Percentiles rank a stretch among this genome's conserved stretches.
Conservation (phyloP, 35 echinoderm and acorn worm species). For the Amphiura filiformis region DNA sequence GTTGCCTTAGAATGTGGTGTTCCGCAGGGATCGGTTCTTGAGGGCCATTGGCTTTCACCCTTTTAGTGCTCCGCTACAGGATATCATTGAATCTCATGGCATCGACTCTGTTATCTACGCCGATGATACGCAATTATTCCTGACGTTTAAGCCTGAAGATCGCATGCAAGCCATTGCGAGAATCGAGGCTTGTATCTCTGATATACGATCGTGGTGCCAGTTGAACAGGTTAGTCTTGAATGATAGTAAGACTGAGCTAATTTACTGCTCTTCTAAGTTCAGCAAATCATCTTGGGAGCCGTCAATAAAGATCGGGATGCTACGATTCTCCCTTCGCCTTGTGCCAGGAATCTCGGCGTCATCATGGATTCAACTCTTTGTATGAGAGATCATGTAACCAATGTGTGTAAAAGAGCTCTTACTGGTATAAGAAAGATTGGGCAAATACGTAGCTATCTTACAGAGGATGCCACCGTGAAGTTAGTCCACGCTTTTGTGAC, state of each 20-base stretch:
- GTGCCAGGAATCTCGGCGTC: background rate
- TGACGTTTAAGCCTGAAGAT: too few species aligned
- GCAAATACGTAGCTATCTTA: background rate
- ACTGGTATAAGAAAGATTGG: background rate
- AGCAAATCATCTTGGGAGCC: background rate
- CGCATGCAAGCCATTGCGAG: too few species aligned
- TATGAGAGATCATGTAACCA: background rate
- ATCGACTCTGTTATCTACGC: too few species aligned
- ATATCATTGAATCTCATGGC: too few species aligned
- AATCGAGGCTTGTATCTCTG: too few species aligned
- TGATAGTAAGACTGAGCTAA: background rate
- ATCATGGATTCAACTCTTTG: background rate
- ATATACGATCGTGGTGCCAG: too few species aligned
- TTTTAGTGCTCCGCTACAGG: too few species aligned
- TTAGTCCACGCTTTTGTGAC: conserved; percentile 11
- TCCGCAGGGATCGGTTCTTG: conserved; percentile 8
- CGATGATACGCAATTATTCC: too few species aligned
- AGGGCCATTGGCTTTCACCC: background rate
- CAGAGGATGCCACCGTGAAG: background rate
- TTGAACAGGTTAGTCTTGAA: background rate
- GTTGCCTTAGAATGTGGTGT: background rate
- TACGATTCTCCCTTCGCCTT: background rate
- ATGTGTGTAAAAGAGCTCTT: background rate
- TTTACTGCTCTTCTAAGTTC: background rate
- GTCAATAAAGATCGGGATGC: background rate